Evolutionary conservation across 2,888 invertebrate genomes (phyloP).

Genomic region (Epistrophella euchroma): DNA sequence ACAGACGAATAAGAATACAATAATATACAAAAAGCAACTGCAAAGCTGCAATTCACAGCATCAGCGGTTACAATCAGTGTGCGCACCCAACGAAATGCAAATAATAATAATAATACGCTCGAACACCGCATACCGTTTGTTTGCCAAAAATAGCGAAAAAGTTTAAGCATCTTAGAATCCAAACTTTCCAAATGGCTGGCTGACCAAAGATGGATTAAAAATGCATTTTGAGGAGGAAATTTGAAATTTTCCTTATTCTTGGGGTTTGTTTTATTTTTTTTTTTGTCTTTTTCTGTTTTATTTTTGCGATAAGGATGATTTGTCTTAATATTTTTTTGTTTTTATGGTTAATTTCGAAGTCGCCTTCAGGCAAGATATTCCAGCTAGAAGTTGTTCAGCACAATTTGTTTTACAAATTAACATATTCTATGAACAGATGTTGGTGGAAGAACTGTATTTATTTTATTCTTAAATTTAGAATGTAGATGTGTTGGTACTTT

Average conservation of each 20-base stretch:
- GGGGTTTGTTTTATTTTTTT: neutral
- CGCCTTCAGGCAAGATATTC: neutral
- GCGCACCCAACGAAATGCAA: conserved; percentile 37
- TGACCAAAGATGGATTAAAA: conserved; percentile 65
- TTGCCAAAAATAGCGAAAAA: conserved; percentile 26
- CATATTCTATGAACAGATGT: neutral
- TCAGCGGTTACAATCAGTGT: conserved; percentile 32
- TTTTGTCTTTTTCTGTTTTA: neutral
- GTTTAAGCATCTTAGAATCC: conserved; percentile 18
- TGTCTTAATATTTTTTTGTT: neutral
- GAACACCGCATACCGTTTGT: conserved; percentile 1
- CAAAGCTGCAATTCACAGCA: conserved; percentile 19
- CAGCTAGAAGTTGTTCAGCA: neutral
- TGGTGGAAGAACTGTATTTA: neutral
- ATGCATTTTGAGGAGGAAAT: conserved; percentile 28
- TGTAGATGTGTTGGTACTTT: neutral
- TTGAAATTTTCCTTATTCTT: neutral
- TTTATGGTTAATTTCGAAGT: neutral
- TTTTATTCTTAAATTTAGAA: neutral
- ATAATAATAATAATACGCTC: conserved; percentile 36
- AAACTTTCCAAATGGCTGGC: conserved; percentile 23
- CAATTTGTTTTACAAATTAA: neutral
- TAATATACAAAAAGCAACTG: neutral
- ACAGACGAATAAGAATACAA: neutral
- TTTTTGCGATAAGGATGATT: conserved; percentile 9